A percentile compares a stretch with the other conserved stretches of the same genome.
These are phyloP conservation scores for Gymnothorax javanicus DNA, from an alignment of 2,797 vertebrate species.

Conservation along the genomic window DNA sequence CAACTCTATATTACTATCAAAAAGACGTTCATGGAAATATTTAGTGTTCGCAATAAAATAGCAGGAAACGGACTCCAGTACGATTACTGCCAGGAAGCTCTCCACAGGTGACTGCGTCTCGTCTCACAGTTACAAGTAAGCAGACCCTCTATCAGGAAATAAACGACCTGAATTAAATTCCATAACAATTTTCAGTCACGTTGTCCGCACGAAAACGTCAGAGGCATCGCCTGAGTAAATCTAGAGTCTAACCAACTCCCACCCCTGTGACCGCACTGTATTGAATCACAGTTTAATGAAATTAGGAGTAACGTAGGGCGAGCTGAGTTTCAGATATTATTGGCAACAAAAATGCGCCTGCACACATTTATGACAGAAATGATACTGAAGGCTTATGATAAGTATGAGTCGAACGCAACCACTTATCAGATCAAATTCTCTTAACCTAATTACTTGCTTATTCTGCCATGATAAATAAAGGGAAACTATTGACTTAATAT, in stretches of 20 bases:
- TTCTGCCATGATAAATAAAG: slow-evolving; percentile 20
- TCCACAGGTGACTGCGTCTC: slow-evolving; percentile 55
- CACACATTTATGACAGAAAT: slow-evolving; percentile 56
- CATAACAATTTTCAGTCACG: slow-evolving; percentile 60
- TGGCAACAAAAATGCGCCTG: slow-evolving; percentile 38
- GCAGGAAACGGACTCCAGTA: slow-evolving; percentile 56
- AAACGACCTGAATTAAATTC: slow-evolving; percentile 74
- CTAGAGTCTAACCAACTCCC: slow-evolving; percentile 50
- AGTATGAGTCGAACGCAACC: slow-evolving; percentile 36
- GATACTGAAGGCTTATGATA: slow-evolving; percentile 45
- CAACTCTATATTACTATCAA: background rate
- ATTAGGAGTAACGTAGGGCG: slow-evolving; percentile 52
- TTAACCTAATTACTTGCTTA: slow-evolving; percentile 53
- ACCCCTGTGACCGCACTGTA: slow-evolving; percentile 44
- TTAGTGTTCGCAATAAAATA: slow-evolving; percentile 24
- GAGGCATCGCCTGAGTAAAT: slow-evolving; percentile 48
- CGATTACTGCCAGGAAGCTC: slow-evolving; percentile 60
- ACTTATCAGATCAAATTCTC: slow-evolving; percentile 36
- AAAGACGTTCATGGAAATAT: background rate
- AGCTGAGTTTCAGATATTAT: slow-evolving; percentile 42
- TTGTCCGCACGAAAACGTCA: slow-evolving; percentile 62
- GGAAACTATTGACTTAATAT: slow-evolving; percentile 31
- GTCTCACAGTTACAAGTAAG: slow-evolving; percentile 59
- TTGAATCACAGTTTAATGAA: slow-evolving; percentile 54
- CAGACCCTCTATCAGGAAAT: slow-evolving; percentile 61